Percentiles rank a stretch among this genome's conserved stretches.
phyloP scores from a whole-genome alignment of 2,888 invertebrate genomes.

The Amblyjoppa proteus region DNA sequence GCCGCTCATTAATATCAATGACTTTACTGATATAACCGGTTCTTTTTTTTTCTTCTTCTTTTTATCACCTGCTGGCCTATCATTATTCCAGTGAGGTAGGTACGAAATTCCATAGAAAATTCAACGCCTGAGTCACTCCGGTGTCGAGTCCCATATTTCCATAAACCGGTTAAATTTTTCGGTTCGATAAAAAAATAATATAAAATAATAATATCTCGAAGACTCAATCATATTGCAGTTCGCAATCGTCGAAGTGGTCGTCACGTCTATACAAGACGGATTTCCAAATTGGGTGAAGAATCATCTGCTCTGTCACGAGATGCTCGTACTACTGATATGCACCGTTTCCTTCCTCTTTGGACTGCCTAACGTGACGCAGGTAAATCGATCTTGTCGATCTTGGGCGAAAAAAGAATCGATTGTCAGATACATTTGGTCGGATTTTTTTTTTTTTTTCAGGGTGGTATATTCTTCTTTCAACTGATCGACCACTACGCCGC shows the following conservation, averaged over 20 bases:
- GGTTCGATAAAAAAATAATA: not conserved
- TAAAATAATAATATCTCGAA: not conserved
- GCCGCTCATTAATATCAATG: conserved; percentile 38
- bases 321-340: conserved; percentile 94
- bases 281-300: conserved; percentile 95
- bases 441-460: conserved; percentile 85
- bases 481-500: conserved; percentile 97
- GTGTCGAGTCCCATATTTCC: not conserved
- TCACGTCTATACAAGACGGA: conserved; percentile 97
- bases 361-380: conserved; percentile 94
- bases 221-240: conserved; percentile 88
- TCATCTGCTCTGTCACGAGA: conserved; percentile 93
- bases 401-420: not conserved
- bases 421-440: not conserved
- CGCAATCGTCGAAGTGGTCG: conserved; percentile 97
- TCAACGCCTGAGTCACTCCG: not conserved
- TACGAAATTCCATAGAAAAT: conserved; percentile 36
- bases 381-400: conserved; percentile 79
- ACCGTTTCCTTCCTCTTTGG: conserved; percentile 93
- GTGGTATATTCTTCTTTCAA: conserved; percentile 96
- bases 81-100: conserved; percentile 37
- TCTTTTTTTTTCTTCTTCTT: not conserved
- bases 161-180: conserved; percentile 7
- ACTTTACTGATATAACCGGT: conserved; percentile 38
- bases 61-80: conserved; percentile 37